phyloP scores from a whole-genome alignment of 2,797 vertebrate species.

The Buceros bicornis region DNA sequence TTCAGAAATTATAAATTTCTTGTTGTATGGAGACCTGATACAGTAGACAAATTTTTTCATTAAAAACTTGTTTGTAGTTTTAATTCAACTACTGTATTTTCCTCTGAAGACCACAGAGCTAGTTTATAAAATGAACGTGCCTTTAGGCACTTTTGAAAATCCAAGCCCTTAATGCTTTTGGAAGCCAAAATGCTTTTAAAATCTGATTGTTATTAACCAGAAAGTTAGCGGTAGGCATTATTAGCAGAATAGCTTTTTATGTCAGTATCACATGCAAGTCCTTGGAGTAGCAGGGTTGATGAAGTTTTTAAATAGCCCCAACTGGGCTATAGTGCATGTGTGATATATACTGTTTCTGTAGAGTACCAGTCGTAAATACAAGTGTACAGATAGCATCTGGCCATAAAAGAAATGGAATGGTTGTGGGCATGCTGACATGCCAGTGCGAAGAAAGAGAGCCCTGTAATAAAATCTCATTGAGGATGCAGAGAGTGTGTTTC shows the following conservation, averaged over 20 bases:
- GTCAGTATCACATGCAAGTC: neutral
- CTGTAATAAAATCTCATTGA: conserved; percentile 84
- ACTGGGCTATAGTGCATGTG: neutral
- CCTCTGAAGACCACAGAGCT: neutral
- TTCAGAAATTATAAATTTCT: neutral
- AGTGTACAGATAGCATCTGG: neutral
- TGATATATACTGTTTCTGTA: neutral
- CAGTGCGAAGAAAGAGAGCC: conserved; percentile 76
- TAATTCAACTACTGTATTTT: neutral
- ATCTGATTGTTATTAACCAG: neutral
- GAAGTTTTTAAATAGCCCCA: neutral
- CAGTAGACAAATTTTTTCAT: neutral
- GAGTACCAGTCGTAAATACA: neutral
- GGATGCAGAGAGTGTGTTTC: conserved; percentile 80
- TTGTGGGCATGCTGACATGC: conserved; percentile 29
- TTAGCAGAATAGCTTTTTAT: neutral
- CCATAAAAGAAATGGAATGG: neutral
- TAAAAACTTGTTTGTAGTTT: neutral
- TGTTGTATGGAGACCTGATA: neutral
- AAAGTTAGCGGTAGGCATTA: neutral
- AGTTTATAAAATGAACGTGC: neutral
- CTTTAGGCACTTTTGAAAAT: neutral
- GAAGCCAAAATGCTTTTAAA: neutral
- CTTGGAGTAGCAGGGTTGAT: neutral
- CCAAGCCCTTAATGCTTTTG: neutral